These are phyloP conservation scores for Choristoneura rosaceana DNA, from an alignment of 2,888 invertebrate species.

Conservation along the genomic window DNA sequence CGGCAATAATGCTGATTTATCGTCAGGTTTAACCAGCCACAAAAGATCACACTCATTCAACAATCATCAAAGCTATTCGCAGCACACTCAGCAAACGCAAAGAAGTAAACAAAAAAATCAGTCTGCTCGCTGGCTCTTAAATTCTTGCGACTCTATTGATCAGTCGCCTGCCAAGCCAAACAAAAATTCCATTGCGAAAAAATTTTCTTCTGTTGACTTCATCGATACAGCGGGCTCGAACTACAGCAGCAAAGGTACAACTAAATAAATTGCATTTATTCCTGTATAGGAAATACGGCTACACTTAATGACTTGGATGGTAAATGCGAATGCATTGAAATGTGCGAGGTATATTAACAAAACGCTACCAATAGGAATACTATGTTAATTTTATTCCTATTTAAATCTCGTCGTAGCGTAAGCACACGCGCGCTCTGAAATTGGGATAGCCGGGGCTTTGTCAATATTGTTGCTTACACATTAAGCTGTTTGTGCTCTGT, in stretches of 20 bases:
- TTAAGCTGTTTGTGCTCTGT: neutral
- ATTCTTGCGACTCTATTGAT: conserved; percentile 82
- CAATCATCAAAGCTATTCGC: conserved; percentile 89
- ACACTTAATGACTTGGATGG: neutral
- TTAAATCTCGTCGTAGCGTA: neutral
- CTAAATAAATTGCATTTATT: conserved; percentile 42
- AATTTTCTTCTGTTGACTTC: conserved; percentile 84
- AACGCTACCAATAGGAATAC: neutral
- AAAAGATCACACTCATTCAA: conserved; percentile 89
- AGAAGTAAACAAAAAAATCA: conserved; percentile 87
- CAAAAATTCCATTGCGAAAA: conserved; percentile 84
- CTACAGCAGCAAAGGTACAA: conserved; percentile 84
- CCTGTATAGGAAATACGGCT: conserved; percentile 4
- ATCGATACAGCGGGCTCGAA: conserved; percentile 83
- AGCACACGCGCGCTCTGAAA: neutral
- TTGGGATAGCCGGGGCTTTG: neutral
- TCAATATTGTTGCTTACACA: neutral
- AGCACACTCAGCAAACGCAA: conserved; percentile 86
- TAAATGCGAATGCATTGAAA: neutral
- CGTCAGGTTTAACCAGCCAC: conserved; percentile 86
- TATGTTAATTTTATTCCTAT: neutral
- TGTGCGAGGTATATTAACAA: neutral
- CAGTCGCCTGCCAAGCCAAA: conserved; percentile 75
- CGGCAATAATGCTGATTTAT: conserved; percentile 81
- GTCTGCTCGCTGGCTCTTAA: conserved; percentile 80